Conservation (phyloP, 2,888 invertebrate species). For the Drosophila niveifrons region DNA sequence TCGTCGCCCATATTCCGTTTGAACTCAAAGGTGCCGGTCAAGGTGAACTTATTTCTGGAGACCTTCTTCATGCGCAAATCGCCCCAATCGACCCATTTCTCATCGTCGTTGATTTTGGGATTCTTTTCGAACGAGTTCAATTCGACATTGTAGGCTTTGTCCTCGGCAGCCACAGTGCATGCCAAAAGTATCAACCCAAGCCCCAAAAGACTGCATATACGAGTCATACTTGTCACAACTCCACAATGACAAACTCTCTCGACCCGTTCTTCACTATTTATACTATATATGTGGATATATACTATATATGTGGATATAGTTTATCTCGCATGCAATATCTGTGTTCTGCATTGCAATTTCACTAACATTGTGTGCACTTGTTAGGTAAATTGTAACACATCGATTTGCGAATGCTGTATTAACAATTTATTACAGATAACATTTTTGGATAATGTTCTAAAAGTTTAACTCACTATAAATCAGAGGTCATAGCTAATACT, state of each 20-base stretch:
- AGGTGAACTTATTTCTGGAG: conserved; percentile 65
- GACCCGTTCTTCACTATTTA: background rate
- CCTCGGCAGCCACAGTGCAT: conserved; percentile 31
- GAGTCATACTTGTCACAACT: conserved; percentile 40
- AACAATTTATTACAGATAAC: background rate
- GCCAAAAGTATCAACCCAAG: conserved; percentile 39
- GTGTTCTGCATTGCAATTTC: conserved; percentile 17
- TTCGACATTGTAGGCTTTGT: conserved; percentile 70
- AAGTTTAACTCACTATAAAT: too few relatives aligned
- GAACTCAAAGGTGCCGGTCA: conserved; percentile 69
- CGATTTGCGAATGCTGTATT: background rate
- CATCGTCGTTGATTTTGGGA: conserved; percentile 57
- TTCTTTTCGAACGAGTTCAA: conserved; percentile 70
- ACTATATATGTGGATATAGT: background rate
- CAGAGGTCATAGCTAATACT: too few relatives aligned
- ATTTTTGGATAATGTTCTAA: too few relatives aligned
- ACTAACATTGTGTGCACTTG: conserved; percentile 29
- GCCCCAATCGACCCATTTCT: conserved; percentile 75
- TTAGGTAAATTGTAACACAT: conserved; percentile 12
- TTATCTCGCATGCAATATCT: conserved; percentile 56
- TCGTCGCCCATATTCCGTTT: conserved; percentile 72
- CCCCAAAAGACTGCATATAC: conserved; percentile 20
- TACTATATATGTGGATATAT: conserved; percentile 16
- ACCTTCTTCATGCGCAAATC: conserved; percentile 73
- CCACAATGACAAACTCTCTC: conserved; percentile 16